Percentiles rank a stretch among this genome's conserved stretches.
Evolutionary conservation across 2,113 vertebrate genomes (phyloP).

Genomic region (Pluvialis apricaria): DNA sequence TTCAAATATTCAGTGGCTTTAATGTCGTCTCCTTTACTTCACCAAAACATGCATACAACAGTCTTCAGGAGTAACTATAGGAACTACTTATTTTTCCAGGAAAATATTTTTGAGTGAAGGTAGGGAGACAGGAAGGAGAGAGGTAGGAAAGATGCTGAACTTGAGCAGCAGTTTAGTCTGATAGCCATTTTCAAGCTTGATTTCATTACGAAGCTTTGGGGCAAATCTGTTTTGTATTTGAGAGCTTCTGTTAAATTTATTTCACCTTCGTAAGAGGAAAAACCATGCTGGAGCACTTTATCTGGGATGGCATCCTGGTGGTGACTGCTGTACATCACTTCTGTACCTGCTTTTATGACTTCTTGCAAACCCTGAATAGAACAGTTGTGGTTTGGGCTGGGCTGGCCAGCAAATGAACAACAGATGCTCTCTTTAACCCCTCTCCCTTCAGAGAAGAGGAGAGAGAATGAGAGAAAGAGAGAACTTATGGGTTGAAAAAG

Average conservation of each 20-base stretch:
- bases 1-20: slow-evolving; percentile 9
- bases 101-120: not conserved
- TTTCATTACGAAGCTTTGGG: not conserved
- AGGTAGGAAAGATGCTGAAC: not conserved
- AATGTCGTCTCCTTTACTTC: not conserved
- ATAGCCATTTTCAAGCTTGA: not conserved
- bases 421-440: not conserved
- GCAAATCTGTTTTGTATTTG: not conserved
- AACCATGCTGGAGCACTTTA: not conserved
- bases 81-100: not conserved
- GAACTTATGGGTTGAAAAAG: not conserved
- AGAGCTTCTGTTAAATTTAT: not conserved
- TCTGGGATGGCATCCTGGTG: not conserved
- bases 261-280: not conserved
- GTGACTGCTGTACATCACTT: not conserved
- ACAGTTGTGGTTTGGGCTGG: not conserved
- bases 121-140: not conserved
- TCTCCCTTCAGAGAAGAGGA: not conserved
- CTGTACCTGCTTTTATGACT: not conserved
- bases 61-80: not conserved
- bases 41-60: not conserved
- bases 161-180: not conserved
- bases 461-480: not conserved
- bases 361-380: not conserved
- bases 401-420: not conserved